Base-by-base conservation (phyloP, 2,888 invertebrate species). In the Brenthis daphne region DNA sequence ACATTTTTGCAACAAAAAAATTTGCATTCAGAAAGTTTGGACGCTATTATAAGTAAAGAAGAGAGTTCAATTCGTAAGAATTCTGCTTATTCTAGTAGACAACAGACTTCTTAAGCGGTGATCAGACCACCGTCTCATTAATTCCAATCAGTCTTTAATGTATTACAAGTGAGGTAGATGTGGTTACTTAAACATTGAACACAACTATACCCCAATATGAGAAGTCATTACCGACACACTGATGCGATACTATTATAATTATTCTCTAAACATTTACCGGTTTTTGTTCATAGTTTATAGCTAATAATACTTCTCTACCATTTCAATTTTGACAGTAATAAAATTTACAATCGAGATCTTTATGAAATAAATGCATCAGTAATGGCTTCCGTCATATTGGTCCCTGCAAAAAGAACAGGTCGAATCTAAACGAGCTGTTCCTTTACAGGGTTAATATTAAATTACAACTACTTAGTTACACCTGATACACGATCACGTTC, bases 51-150 rank as follows among this genome's bases (percentile, higher is more conserved):
- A 66, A 69, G 69, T 72, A 72, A 73, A 73, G 68, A 73, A 73
- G 74, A 56, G 20, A 50, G 14, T 29, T 74, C 74, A 73, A 70
- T 71, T 71, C 66, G 65, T 74, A 75, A 75, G 71, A 69, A 73
- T 77, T 75, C 74, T 68, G 74, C 77, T 77, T 78, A 76, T 79
- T 80, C 81, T 81, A 85, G 85, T 84, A 87, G 88, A 89, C 90
- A 89, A 90, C 90, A 89, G 90, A 84, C 87, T 87, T 86, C 82
- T 85, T 82, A 81, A 76, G 82, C 87, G 87, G 91, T 89, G 92
- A 92, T 92, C 80, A 86, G 82, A 92, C 89, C 92, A 91, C 92
- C 90, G 85, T 82, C 83, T 79, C 81, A 82, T 81, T 84, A 83
- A 82, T 81, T 79, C 81, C 83, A 78, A 82, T 90, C 92, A 91